A percentile compares a stretch with the other conserved stretches of the same genome.
These are phyloP conservation scores for Poliocrania exsul DNA, from an alignment of 2,797 vertebrate species.

Conservation along the genomic window DNA sequence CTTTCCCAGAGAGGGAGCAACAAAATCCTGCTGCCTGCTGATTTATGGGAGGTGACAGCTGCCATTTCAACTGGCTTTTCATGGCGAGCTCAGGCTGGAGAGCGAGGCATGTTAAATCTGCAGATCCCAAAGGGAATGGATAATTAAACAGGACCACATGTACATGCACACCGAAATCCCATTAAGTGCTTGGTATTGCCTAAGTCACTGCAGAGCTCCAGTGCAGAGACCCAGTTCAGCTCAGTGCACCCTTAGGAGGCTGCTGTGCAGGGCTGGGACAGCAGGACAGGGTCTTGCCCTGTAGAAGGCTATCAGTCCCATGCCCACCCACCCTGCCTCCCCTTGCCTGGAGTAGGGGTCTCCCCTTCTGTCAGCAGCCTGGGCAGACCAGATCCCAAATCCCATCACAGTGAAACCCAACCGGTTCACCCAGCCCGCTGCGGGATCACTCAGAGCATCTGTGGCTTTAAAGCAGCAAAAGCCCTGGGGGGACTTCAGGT, in stretches of 20 bases:
- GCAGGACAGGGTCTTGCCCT: background rate
- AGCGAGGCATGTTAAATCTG: background rate
- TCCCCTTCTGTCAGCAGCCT: background rate
- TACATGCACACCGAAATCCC: background rate
- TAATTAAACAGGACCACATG: background rate
- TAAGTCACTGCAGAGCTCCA: background rate
- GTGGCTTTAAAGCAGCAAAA: background rate
- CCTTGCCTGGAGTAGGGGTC: background rate
- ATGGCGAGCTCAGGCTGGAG: background rate
- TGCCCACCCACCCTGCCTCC: background rate
- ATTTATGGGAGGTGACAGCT: slow-evolving; percentile 40
- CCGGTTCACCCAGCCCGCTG: rapidly evolving
- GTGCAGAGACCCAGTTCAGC: background rate
- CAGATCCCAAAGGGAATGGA: background rate
- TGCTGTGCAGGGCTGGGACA: background rate
- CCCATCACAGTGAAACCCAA: background rate
- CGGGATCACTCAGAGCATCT: rapidly evolving
- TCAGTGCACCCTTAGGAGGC: background rate
- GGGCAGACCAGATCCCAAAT: background rate
- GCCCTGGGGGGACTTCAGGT: background rate
- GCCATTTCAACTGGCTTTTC: background rate
- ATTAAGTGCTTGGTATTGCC: background rate
- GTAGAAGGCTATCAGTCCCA: background rate
- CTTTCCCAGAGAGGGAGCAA: background rate
- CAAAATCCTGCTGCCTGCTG: background rate